Conservation (phyloP, 2,113 vertebrate genomes). For the Corynorhinus townsendii region DNA sequence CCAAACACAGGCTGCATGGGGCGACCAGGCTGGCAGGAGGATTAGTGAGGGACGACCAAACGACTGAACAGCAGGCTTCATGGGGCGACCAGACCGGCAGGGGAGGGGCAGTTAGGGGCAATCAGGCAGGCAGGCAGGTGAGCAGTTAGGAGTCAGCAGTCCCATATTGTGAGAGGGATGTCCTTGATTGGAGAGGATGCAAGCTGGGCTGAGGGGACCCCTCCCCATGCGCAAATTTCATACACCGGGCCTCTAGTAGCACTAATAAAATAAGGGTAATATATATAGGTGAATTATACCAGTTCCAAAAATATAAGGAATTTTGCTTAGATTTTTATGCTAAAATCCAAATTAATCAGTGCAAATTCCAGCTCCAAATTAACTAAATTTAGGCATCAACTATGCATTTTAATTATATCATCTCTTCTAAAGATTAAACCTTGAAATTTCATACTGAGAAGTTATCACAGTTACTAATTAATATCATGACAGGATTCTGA, state of each 20-base stretch:
- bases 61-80: too few relatives aligned
- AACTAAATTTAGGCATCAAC: neutral
- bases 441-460: neutral
- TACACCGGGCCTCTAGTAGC: neutral
- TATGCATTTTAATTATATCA: conserved; percentile 3
- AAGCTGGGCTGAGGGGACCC: too few relatives aligned
- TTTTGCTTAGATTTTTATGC: neutral
- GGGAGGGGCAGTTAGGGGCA: too few relatives aligned
- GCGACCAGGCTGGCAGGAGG: too few relatives aligned
- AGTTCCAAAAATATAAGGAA: neutral
- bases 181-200: too few relatives aligned
- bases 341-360: neutral
- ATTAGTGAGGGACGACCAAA: too few relatives aligned
- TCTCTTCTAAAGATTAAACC: conserved; percentile 7
- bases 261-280: neutral
- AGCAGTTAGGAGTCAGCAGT: too few relatives aligned
- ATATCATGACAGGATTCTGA: neutral
- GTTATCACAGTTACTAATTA: neutral
- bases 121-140: too few relatives aligned
- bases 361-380: neutral
- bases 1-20: too few relatives aligned
- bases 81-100: too few relatives aligned
- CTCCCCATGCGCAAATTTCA: too few relatives aligned
- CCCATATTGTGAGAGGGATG: too few relatives aligned
- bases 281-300: neutral